Evolutionary conservation across 2,113 vertebrate species (phyloP), one percentile per base, ranked within the genome.

Genomic region (Zapus hudsonius): DNA sequence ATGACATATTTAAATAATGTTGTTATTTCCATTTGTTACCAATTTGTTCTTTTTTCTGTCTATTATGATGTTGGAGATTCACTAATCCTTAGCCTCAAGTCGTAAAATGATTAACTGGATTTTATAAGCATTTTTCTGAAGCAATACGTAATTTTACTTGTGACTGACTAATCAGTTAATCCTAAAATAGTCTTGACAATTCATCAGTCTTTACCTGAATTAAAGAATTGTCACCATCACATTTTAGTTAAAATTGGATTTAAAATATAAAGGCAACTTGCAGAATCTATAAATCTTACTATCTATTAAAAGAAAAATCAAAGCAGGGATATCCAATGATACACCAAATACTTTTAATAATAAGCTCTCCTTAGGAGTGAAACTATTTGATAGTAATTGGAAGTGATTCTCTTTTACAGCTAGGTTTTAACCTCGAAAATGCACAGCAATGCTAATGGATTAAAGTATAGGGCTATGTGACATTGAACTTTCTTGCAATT

Each of bases 401-500:
- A 95, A 97, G 82, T 76, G 74, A 92, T 91, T 95, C 67, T 93
- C 25, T 96, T 79, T 93, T 89, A 91, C 29, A 73, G 82, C 63
- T 36, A 33, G 38, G 38, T 95, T 97, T 92, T 97, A 97, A 96
- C 89, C 93, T 98, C 94, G 16, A 72, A 93, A 96, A 90, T 70
- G 63, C 67, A 94, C 42, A 94, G 79, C 79, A 96, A 67, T 44
- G 69, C 94, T 96, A 97, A 96, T 89, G 94, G 94, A 97, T 97
- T 96, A 91, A 97, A 97, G 64, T 89, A 80, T 75, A 94, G 87
- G 80, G 78, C 94, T 96, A 75, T 95, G 86, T 98, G 97, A 97
- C 96, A 97, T 94, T 98, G 97, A 98, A 96, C 96, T 97, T 97
- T 85, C 84, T 93, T 94, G 84, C 96, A 97, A 97, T 98, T 98